A percentile compares a stretch with the other conserved stretches of the same genome.
phyloP scores from a whole-genome alignment of 2,888 invertebrate genomes.

The Scaptomyza caliginosa region DNA sequence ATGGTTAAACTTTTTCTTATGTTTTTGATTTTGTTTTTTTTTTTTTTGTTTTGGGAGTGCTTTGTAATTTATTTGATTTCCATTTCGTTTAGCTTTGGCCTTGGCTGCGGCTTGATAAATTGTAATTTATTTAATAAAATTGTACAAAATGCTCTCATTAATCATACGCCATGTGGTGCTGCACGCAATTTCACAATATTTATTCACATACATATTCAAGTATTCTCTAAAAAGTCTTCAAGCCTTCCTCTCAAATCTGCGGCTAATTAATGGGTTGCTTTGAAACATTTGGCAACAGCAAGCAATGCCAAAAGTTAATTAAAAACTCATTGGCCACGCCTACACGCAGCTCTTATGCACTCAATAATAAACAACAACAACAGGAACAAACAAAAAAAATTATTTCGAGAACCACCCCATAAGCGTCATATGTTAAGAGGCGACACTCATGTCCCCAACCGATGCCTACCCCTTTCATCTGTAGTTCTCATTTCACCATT shows the following conservation, averaged over 20 bases:
- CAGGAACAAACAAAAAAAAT: too few relatives aligned
- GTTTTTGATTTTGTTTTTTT: conserved; percentile 47
- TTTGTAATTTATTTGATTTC: conserved; percentile 73
- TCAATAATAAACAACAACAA: conserved; percentile 10
- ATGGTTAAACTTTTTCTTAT: conserved; percentile 59
- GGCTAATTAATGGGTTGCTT: conserved; percentile 42
- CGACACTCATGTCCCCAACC: conserved; percentile 2
- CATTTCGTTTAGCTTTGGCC: not conserved
- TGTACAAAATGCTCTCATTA: conserved; percentile 57
- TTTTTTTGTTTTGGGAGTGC: not conserved
- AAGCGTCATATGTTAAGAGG: conserved; percentile 1
- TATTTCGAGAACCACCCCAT: conserved; percentile 18
- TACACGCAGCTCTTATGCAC: not conserved
- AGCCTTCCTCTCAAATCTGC: conserved; percentile 3
- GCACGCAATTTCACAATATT: conserved; percentile 24
- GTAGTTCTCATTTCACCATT: too few relatives aligned
- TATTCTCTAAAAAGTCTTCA: not conserved
- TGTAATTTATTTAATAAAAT: conserved; percentile 73
- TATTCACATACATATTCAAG: not conserved
- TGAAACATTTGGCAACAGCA: conserved; percentile 37
- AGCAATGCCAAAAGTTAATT: conserved; percentile 62
- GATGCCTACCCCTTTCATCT: too few relatives aligned
- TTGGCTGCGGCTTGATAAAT: conserved; percentile 59
- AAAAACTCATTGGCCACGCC: conserved; percentile 51
- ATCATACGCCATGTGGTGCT: conserved; percentile 76